Conservation (phyloP, 2,888 invertebrate species). For the Thecocarcelia acutangulata region DNA sequence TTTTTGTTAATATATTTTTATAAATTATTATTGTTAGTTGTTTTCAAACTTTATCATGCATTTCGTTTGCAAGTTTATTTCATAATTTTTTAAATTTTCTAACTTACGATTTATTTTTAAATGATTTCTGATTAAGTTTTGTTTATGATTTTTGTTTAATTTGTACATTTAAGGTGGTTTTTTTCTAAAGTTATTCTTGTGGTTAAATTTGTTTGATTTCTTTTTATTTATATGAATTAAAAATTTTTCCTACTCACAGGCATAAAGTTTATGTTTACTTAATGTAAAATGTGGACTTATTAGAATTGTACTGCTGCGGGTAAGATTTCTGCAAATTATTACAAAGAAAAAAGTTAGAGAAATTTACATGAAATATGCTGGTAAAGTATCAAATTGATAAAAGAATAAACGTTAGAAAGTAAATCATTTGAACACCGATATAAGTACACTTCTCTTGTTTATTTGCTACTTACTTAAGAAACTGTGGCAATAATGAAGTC, state of each 20-base stretch:
- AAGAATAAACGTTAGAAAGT: too few species aligned
- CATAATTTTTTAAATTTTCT: not conserved
- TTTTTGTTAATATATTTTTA: conserved; percentile 9
- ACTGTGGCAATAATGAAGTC: conserved; percentile 93
- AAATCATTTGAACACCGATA: not conserved
- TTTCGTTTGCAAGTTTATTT: conserved; percentile 31
- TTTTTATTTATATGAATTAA: conserved; percentile 43
- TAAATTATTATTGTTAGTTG: not conserved
- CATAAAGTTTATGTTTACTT: conserved; percentile 95
- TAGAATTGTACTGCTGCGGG: conserved; percentile 92
- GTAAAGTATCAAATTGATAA: too few species aligned
- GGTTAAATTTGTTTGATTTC: conserved; percentile 19
- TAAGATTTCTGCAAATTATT: conserved; percentile 86
- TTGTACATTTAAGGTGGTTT: conserved; percentile 69
- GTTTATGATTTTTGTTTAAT: conserved; percentile 69
- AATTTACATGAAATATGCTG: too few species aligned
- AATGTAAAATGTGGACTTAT: conserved; percentile 94
- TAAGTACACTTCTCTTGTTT: not conserved
- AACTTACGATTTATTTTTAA: conserved; percentile 60
- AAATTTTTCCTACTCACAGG: conserved; percentile 80
- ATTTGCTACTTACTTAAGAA: conserved; percentile 89
- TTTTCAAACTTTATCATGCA: conserved; percentile 14
- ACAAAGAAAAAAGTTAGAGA: too few species aligned
- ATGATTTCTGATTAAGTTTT: conserved; percentile 73
- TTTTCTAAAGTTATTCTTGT: conserved; percentile 36